Evolutionary conservation across 2,797 vertebrate genomes (phyloP).

Genomic region (Anniella stebbinsi): DNA sequence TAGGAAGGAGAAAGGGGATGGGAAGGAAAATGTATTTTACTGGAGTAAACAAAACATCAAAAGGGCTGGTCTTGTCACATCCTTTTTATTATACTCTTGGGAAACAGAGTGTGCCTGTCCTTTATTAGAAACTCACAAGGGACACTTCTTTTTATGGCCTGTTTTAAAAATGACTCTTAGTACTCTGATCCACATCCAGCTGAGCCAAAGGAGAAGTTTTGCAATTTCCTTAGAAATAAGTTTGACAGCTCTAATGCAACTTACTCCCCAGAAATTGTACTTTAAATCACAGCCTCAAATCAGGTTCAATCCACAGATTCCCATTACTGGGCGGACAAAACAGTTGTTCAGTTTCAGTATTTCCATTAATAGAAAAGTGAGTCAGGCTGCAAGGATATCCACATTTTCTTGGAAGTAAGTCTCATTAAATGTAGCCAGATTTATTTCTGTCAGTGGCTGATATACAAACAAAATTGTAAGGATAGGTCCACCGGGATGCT

Average conservation of each 20-base stretch:
- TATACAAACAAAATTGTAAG: background rate
- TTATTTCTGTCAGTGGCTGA: background rate
- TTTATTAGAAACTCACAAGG: constrained; percentile 53
- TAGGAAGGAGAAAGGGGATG: too few species aligned
- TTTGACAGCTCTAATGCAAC: background rate
- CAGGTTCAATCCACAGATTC: background rate
- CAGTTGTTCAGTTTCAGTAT: background rate
- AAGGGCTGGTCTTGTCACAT: background rate
- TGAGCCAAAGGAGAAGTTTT: background rate
- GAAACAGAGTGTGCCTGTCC: constrained; percentile 54
- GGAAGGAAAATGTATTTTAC: background rate
- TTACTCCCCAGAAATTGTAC: background rate
- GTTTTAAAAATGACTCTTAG: background rate
- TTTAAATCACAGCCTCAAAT: background rate
- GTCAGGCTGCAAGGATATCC: background rate
- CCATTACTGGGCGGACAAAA: background rate
- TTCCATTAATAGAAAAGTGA: background rate
- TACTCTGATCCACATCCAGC: background rate
- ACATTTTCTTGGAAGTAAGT: background rate
- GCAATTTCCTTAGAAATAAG: background rate
- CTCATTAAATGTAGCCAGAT: too few species aligned
- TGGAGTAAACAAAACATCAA: constrained; percentile 44
- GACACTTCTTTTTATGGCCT: background rate
- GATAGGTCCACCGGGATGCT: background rate
- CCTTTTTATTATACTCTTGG: constrained; percentile 54